Evolutionary conservation across 2,797 vertebrate genomes (phyloP).

Genomic region (Chaetodon trifasciatus): DNA sequence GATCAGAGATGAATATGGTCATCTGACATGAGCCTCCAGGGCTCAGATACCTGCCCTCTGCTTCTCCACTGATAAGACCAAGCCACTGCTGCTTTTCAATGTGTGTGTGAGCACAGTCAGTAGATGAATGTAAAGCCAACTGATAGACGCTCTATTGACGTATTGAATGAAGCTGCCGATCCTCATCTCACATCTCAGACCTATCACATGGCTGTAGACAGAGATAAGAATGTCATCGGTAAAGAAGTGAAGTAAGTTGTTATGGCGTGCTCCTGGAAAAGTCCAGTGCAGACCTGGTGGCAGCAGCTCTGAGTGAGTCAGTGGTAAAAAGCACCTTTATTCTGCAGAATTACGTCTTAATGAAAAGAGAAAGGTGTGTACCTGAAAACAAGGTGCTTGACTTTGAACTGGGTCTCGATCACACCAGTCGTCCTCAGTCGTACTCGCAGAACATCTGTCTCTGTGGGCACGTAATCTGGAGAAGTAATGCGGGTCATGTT

Average conservation of each 20-base stretch:
- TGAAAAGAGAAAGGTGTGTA: slow-evolving; percentile 47
- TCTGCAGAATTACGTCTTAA: neutral
- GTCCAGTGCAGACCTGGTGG: slow-evolving; percentile 5
- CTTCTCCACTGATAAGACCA: slow-evolving; percentile 70
- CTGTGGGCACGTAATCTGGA: slow-evolving; percentile 83
- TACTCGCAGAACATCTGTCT: slow-evolving; percentile 85
- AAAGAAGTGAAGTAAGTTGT: slow-evolving; percentile 30
- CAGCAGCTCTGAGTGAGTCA: neutral
- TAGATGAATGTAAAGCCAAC: slow-evolving; percentile 30
- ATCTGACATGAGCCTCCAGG: slow-evolving; percentile 54
- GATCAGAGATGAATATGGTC: slow-evolving; percentile 63
- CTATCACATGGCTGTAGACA: slow-evolving; percentile 49
- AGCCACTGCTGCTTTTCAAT: slow-evolving; percentile 17
- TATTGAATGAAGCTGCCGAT: slow-evolving; percentile 60
- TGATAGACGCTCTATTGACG: slow-evolving; percentile 62
- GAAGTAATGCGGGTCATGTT: slow-evolving; percentile 84
- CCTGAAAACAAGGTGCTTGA: slow-evolving; percentile 86
- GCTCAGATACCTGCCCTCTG: slow-evolving; percentile 65
- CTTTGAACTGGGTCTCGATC: slow-evolving; percentile 88
- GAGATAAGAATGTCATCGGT: slow-evolving; percentile 65
- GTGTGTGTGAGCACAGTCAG: slow-evolving; percentile 17
- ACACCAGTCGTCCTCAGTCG: slow-evolving; percentile 86
- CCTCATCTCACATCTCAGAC: slow-evolving; percentile 48
- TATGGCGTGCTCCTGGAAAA: slow-evolving; percentile 1
- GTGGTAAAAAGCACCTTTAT: neutral